phyloP scores from a whole-genome alignment of 2,113 vertebrate species.

The Struthio camelus region DNA sequence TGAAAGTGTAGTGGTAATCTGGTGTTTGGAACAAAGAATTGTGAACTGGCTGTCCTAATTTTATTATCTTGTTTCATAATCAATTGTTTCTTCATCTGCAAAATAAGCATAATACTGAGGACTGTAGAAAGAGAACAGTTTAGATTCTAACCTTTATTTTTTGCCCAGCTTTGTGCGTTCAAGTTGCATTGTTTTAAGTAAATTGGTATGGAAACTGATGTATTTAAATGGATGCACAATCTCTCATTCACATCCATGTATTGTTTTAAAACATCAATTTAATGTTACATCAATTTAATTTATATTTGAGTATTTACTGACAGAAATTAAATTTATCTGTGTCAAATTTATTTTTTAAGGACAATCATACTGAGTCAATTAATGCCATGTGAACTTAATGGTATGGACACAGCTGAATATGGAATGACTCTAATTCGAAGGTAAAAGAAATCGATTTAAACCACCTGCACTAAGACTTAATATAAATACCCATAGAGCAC shows the following conservation, averaged over 20 bases:
- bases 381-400: background rate
- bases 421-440: background rate
- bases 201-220: background rate
- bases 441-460: background rate
- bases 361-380: background rate
- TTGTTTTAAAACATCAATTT: background rate
- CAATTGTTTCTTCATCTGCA: background rate
- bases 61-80: background rate
- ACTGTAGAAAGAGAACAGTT: background rate
- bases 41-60: background rate
- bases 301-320: background rate
- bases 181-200: background rate
- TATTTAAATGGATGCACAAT: background rate
- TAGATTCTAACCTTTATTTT: background rate
- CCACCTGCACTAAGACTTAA: background rate
- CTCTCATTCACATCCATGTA: background rate
- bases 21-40: background rate
- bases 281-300: background rate
- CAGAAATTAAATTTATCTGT: background rate
- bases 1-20: background rate
- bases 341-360: background rate
- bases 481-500: background rate
- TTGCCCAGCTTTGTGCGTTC: background rate
- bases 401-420: background rate
- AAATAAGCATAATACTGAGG: background rate